A percentile compares a stretch with the other conserved stretches of the same genome.
Evolutionary conservation across 2,888 invertebrate genomes (phyloP).

Genomic region (Tillus elongatus): DNA sequence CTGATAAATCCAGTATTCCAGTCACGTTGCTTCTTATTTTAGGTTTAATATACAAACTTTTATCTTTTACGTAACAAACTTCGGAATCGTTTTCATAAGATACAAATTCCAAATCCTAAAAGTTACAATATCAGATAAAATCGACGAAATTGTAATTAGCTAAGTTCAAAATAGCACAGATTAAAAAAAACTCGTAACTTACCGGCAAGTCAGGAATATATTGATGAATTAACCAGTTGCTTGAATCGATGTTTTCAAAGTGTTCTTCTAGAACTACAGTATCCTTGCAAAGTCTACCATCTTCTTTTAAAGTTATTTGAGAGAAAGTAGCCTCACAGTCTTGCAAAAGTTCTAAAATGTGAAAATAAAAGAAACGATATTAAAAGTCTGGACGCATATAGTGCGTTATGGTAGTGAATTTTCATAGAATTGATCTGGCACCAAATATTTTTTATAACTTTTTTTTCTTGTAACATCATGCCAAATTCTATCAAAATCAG

Average conservation of each 20-base stretch:
- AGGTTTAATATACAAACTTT: conserved; percentile 38
- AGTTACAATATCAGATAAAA: too few relatives aligned
- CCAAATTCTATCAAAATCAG: too few relatives aligned
- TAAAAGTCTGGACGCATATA: too few relatives aligned
- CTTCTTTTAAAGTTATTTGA: too few relatives aligned
- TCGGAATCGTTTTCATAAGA: conserved; percentile 37
- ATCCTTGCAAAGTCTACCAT: conserved; percentile 17
- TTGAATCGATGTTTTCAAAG: conserved; percentile 43
- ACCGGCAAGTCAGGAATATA: conserved; percentile 14
- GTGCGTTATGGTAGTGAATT: too few relatives aligned
- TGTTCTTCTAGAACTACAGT: conserved; percentile 53
- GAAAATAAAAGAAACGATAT: too few relatives aligned
- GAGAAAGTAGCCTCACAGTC: too few relatives aligned
- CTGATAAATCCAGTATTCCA: conserved; percentile 36
- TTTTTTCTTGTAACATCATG: too few relatives aligned
- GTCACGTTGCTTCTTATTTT: conserved; percentile 27
- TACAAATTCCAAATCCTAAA: conserved; percentile 44
- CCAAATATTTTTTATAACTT: too few relatives aligned
- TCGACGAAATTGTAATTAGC: too few relatives aligned
- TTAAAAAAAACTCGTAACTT: conserved; percentile 12
- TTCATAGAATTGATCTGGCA: too few relatives aligned
- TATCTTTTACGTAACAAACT: conserved; percentile 33
- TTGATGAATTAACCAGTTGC: conserved; percentile 14
- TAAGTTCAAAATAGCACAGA: conserved; percentile 5
- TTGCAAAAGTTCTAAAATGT: too few relatives aligned